Evolutionary conservation across 2,113 vertebrate genomes (phyloP).

Genomic region (Odontophorus gujanensis): DNA sequence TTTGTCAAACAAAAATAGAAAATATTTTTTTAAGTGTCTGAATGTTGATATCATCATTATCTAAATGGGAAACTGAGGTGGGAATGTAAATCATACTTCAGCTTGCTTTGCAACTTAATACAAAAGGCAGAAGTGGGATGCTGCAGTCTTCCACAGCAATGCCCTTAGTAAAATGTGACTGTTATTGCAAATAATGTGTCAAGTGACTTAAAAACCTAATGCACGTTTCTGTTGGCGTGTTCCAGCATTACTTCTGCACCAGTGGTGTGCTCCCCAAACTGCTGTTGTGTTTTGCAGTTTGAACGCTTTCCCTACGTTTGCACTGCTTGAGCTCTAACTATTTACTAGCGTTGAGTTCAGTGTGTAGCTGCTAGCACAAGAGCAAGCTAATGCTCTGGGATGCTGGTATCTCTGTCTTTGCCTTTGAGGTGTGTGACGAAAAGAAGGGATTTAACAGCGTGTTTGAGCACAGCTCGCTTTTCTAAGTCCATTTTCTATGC

Average conservation of each 20-base stretch:
- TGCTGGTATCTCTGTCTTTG: not conserved
- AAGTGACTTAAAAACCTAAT: not conserved
- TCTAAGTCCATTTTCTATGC: not conserved
- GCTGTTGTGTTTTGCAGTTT: not conserved
- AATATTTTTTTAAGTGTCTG: not conserved
- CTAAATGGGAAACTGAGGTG: not conserved
- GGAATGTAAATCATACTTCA: not conserved
- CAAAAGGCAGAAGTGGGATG: not conserved
- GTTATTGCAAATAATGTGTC: not conserved
- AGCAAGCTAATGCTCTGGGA: not conserved
- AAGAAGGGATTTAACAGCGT: not conserved
- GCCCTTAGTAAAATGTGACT: not conserved
- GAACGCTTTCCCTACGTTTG: not conserved
- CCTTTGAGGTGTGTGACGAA: not conserved
- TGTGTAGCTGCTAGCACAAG: not conserved
- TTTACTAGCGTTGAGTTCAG: not conserved
- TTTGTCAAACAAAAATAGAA: constrained; percentile 20
- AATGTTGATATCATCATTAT: not conserved
- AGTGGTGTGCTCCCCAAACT: not conserved
- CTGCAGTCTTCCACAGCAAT: not conserved
- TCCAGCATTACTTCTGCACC: not conserved
- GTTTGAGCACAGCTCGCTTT: not conserved
- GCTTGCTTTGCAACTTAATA: not conserved
- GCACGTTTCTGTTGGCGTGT: not conserved
- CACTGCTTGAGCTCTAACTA: not conserved